These are phyloP conservation scores for Stegodyphus dumicola DNA, from an alignment of 1,140 invertebrate species.

Conservation along the genomic window DNA sequence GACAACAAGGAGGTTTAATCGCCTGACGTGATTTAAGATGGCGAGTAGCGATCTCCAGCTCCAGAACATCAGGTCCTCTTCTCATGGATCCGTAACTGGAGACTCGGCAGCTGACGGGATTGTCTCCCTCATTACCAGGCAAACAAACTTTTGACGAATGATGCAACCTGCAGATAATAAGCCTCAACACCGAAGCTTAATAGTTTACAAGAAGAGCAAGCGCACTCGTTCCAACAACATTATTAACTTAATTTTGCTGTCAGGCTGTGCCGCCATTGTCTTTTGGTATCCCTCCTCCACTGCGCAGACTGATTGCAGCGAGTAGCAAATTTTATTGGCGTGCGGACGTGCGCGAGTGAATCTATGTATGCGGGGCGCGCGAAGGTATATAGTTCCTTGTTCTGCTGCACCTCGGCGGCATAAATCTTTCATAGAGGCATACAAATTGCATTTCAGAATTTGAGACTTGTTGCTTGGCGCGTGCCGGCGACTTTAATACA, in stretches of 20 bases:
- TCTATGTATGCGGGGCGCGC: too few species aligned
- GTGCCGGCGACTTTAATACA: slow-evolving; percentile 31
- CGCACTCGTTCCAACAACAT: slow-evolving; percentile 18
- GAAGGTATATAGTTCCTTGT: slow-evolving; percentile 26
- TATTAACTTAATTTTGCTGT: slow-evolving; percentile 62
- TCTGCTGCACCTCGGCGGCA: background rate
- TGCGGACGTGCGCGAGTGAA: slow-evolving; percentile 42
- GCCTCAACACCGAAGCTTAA: slow-evolving; percentile 31
- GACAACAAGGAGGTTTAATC: slow-evolving; percentile 53
- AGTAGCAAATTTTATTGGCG: slow-evolving; percentile 52
- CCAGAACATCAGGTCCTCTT: slow-evolving; percentile 46
- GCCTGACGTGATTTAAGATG: slow-evolving; percentile 56
- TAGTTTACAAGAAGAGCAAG: slow-evolving; percentile 40
- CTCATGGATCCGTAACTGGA: slow-evolving; percentile 46
- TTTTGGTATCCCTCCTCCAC: slow-evolving; percentile 3
- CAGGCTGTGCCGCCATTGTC: slow-evolving; percentile 24
- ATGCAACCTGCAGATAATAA: slow-evolving; percentile 54
- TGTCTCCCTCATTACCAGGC: slow-evolving; percentile 28
- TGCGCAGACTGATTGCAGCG: slow-evolving; percentile 22
- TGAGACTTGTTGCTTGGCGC: slow-evolving; percentile 59
- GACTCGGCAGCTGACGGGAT: background rate
- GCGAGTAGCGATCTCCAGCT: slow-evolving; percentile 29
- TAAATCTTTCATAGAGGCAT: slow-evolving; percentile 60
- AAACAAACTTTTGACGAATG: slow-evolving; percentile 62
- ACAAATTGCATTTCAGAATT: slow-evolving; percentile 61